Conservation (phyloP, 1,140 invertebrate genomes). For the Bombus waltoni region DNA sequence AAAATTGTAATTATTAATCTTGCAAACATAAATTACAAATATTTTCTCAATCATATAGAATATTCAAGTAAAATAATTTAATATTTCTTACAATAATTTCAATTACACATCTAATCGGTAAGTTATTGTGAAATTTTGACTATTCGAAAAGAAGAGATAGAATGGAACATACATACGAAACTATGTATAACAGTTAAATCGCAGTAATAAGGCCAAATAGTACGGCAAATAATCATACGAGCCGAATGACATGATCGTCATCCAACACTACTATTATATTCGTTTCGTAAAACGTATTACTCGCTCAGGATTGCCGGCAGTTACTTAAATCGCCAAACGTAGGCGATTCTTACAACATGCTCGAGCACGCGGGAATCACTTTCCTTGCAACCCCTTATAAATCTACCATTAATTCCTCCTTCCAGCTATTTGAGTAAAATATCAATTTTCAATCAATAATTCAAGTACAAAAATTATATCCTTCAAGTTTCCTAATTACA, state of each 20-base stretch:
- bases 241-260: constrained; percentile 26
- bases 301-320: constrained; percentile 11
- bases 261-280: constrained; percentile 36
- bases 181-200: neutral
- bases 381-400: constrained; percentile 14
- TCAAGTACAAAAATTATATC: neutral
- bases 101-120: neutral
- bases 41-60: neutral
- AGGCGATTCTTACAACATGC: constrained; percentile 26
- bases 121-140: neutral
- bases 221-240: constrained; percentile 29
- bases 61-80: neutral
- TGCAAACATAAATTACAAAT: neutral
- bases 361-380: neutral
- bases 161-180: neutral
- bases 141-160: neutral
- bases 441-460: neutral
- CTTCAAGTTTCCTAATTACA: neutral
- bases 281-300: constrained; percentile 29
- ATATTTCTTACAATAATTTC: neutral
- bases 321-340: constrained; percentile 32
- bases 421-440: neutral
- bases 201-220: neutral
- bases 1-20: neutral
- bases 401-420: neutral